phyloP scores from a whole-genome alignment of 2,797 vertebrate species.

The Argentina silus region DNA sequence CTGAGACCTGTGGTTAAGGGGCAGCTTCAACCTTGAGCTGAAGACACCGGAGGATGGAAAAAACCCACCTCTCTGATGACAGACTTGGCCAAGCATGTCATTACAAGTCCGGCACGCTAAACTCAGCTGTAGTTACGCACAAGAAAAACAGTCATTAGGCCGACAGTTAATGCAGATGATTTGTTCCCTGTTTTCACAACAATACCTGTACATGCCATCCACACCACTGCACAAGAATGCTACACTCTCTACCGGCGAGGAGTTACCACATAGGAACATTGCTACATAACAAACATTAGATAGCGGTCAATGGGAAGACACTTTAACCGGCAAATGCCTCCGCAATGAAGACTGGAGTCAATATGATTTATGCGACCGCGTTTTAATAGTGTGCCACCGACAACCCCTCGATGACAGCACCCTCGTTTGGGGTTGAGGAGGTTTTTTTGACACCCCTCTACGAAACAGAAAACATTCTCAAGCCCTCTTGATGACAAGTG shows the following conservation, averaged over 20 bases:
- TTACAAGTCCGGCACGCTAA: constrained; percentile 60
- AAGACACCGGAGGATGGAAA: constrained; percentile 43
- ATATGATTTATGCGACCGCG: background rate
- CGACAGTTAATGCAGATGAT: constrained; percentile 52
- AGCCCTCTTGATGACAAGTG: constrained; percentile 57
- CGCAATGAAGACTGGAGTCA: constrained; percentile 10
- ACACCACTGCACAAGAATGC: background rate
- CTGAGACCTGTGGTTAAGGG: constrained; percentile 30
- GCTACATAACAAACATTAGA: background rate
- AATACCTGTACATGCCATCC: constrained; percentile 29
- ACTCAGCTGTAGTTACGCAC: constrained; percentile 22
- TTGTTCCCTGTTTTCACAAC: constrained; percentile 56
- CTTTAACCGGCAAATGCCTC: background rate
- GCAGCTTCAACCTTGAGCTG: constrained; percentile 5
- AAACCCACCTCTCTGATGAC: constrained; percentile 56
- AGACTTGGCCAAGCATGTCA: constrained; percentile 68
- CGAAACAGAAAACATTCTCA: constrained; percentile 19
- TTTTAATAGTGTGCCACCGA: background rate
- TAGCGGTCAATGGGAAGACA: background rate
- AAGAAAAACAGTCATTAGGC: constrained; percentile 61
- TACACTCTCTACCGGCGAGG: background rate
- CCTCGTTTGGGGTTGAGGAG: constrained; percentile 6
- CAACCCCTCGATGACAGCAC: constrained; percentile 3
- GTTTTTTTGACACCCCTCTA: constrained; percentile 6
- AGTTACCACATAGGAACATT: background rate